Evolutionary conservation across 2,888 invertebrate species (phyloP), one percentile per base, ranked within the genome.

Genomic region (Dynastes hyllus): DNA sequence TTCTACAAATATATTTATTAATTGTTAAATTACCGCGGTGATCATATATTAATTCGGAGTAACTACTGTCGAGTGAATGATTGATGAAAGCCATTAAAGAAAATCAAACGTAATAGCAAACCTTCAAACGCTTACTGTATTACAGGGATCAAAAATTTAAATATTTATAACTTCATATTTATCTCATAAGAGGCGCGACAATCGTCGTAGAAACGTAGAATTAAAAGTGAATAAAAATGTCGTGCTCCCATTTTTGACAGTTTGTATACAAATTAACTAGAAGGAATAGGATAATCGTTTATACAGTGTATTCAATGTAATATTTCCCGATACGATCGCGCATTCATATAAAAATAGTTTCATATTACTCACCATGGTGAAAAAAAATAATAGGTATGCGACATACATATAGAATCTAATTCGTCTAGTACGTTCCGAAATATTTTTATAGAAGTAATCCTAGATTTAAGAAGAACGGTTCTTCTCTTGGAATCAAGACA

Each of bases 381-480:
- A 71, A n/a, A 78, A 78, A 73, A 58, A 73, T 16, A 71, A 71
- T 32, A 78, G 78, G 78, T 78, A 78, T 40, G 55, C 40, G 0
- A 50, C 22, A 40, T 3, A 16, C 27, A 45, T n/a, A 32, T 16
- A 8, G 22, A 55, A 63, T n/a, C n/a, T 45, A 50, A 75, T 61
- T 75, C 61, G 63, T 22, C 5, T 75, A 16, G n/a, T 58, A 22
- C 45, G 22, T 58, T 58, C 6, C 22, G 22, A 53, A 53, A 16
- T 16, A 53, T 16, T 58, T 27, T 75, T 75, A 4, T n/a, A 75
- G 73, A n/a, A 50, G 45, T 27, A 75, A 61, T 22, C 61, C 61
- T 13, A 75, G 63, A 61, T 75, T 75, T 50, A 75, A 61, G 27
- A 61, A 75, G 29, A 75, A 8, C 22, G 45, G 13, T 27, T 27